Percentiles rank a stretch among this genome's conserved stretches.
Conservation (phyloP, 2,797 vertebrate species). For the Cuniculus paca region DNA sequence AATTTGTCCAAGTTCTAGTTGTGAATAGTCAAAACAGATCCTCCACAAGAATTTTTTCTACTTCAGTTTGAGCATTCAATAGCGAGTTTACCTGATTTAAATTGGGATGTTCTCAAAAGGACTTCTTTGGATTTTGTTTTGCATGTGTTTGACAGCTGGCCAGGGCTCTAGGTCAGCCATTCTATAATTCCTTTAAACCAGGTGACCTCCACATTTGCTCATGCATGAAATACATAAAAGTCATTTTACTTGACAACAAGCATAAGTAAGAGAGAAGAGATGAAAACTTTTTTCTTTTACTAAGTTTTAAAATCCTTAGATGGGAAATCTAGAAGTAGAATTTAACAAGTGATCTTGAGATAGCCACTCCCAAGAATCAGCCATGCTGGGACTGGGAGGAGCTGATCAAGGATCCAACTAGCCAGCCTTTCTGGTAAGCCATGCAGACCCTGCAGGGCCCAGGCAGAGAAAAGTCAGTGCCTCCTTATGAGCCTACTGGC, state of each 20-base stretch:
- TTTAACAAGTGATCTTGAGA: background rate
- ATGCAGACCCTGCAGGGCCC: too few species aligned
- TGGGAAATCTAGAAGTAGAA: background rate
- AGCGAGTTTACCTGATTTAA: background rate
- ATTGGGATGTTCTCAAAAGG: background rate
- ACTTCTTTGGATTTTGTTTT: background rate
- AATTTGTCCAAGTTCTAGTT: background rate
- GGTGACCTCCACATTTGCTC: background rate
- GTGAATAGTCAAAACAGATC: background rate
- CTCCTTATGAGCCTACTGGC: too few species aligned
- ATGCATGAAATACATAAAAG: background rate
- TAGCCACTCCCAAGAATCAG: too few species aligned
- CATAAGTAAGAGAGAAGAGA: background rate
- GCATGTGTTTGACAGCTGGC: background rate
- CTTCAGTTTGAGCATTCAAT: background rate
- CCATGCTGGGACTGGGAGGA: too few species aligned
- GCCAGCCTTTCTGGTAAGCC: too few species aligned
- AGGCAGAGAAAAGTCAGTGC: too few species aligned
- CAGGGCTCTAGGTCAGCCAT: background rate
- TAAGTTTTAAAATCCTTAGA: background rate
- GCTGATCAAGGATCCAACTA: too few species aligned
- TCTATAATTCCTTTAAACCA: background rate
- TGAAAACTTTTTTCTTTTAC: background rate
- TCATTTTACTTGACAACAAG: background rate
- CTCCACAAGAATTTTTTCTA: background rate